A percentile compares a stretch with the other conserved stretches of the same genome.
Evolutionary conservation across 2,113 vertebrate species (phyloP).

Genomic region (Rattus rattus): DNA sequence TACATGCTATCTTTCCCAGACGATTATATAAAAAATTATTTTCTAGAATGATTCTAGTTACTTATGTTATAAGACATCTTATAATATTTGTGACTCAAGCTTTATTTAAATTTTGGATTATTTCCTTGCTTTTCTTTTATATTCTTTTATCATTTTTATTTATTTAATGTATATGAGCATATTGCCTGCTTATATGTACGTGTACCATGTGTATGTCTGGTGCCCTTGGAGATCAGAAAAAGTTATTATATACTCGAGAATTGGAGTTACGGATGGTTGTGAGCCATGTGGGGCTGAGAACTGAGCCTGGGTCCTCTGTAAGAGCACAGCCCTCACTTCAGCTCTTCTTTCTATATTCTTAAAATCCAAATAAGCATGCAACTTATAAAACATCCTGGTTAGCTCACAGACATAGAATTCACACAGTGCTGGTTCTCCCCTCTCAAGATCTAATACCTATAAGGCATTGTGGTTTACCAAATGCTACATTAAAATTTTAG

Average conservation of each 20-base stretch:
- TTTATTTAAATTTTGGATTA: conserved; percentile 40
- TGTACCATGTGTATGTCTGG: not conserved
- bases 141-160: not conserved
- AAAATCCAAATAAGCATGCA: not conserved
- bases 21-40: not conserved
- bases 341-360: not conserved
- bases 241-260: not conserved
- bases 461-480: not conserved
- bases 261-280: not conserved
- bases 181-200: not conserved
- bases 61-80: not conserved
- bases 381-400: not conserved
- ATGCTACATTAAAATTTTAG: not conserved
- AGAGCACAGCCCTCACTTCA: not conserved
- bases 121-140: not conserved
- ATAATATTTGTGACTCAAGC: not conserved
- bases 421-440: not conserved
- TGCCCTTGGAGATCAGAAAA: not conserved
- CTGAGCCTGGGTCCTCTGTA: not conserved
- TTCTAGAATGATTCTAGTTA: not conserved
- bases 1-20: not conserved
- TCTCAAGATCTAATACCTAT: not conserved
- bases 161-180: not conserved
- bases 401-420: not conserved
- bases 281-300: not conserved